phyloP scores from a whole-genome alignment of 2,113 vertebrate species.

The Semnopithecus entellus region DNA sequence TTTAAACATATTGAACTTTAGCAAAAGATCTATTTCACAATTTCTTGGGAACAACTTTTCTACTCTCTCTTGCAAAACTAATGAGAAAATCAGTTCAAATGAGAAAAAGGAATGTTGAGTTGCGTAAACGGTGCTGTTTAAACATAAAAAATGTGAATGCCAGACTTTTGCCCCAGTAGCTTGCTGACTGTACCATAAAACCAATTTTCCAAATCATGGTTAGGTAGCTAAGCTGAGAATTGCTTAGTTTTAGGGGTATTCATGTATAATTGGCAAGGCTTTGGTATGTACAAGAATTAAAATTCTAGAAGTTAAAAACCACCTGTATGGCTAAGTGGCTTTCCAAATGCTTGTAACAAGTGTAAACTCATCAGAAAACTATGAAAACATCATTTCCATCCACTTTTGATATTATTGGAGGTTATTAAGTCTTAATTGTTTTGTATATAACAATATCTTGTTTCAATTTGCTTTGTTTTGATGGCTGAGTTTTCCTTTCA shows the following conservation, averaged over 20 bases:
- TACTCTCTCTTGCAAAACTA: slow-evolving; percentile 64
- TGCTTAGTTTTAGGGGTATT: not conserved
- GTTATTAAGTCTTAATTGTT: slow-evolving; percentile 9
- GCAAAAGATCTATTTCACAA: slow-evolving; percentile 67
- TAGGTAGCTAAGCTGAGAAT: not conserved
- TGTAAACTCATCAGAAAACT: not conserved
- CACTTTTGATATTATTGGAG: not conserved
- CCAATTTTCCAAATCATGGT: not conserved
- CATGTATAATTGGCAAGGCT: not conserved
- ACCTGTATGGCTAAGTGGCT: not conserved
- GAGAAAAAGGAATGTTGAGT: slow-evolving; percentile 60
- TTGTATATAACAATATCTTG: not conserved
- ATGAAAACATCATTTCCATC: not conserved
- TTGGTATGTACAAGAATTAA: not conserved
- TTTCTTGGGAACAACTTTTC: slow-evolving; percentile 58
- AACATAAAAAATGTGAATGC: slow-evolving; percentile 43
- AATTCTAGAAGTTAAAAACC: slow-evolving; percentile 37
- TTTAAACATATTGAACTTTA: slow-evolving; percentile 53
- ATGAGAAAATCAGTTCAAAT: slow-evolving; percentile 71
- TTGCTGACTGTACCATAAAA: not conserved
- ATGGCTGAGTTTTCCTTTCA: not conserved
- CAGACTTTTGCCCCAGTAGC: slow-evolving; percentile 42
- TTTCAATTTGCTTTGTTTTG: not conserved
- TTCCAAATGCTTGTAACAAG: slow-evolving; percentile 39
- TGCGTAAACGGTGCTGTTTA: slow-evolving; percentile 57